A percentile compares a stretch with the other conserved stretches of the same genome.
Conservation (phyloP, 64 coral and sea anemone genomes). For the Platygyra sinensis region DNA sequence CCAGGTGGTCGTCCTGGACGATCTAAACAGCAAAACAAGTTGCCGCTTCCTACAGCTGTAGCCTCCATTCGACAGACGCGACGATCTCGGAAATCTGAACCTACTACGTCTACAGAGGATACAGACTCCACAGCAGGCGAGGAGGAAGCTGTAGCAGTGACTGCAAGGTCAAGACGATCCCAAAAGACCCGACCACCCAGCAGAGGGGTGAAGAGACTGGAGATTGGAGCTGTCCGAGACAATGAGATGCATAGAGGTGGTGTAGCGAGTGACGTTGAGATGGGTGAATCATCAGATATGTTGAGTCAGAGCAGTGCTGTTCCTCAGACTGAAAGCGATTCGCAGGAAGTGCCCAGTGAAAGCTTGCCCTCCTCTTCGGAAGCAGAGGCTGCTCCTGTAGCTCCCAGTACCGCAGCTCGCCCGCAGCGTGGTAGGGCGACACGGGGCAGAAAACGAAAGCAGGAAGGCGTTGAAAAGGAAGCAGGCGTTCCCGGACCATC, state of each 20-base stretch:
- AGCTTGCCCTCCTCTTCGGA: conserved; percentile 11
- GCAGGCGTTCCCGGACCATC: neutral
- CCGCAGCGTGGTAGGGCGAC: neutral
- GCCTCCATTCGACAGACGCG: neutral
- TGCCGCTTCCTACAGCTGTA: neutral
- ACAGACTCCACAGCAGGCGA: neutral
- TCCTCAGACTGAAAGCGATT: conserved; percentile 23
- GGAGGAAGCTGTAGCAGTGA: neutral
- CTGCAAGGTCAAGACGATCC: conserved; percentile 1
- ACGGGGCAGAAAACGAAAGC: conserved; percentile 27
- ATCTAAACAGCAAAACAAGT: neutral
- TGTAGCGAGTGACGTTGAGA: conserved; percentile 18
- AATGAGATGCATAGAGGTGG: neutral
- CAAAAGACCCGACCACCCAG: neutral
- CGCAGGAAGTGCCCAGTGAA: neutral
- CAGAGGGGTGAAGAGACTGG: neutral
- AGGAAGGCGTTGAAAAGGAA: neutral
- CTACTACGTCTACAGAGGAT: neutral
- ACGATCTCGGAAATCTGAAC: conserved; percentile 10
- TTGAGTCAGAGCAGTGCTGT: conserved; percentile 31
- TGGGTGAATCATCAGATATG: conserved; percentile 23
- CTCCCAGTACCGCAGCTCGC: neutral
- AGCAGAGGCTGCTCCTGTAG: neutral
- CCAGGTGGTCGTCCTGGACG: neutral
- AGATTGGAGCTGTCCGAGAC: neutral